Conservation (phyloP, 1,140 invertebrate genomes). For the Archegozetes longisetosus region DNA sequence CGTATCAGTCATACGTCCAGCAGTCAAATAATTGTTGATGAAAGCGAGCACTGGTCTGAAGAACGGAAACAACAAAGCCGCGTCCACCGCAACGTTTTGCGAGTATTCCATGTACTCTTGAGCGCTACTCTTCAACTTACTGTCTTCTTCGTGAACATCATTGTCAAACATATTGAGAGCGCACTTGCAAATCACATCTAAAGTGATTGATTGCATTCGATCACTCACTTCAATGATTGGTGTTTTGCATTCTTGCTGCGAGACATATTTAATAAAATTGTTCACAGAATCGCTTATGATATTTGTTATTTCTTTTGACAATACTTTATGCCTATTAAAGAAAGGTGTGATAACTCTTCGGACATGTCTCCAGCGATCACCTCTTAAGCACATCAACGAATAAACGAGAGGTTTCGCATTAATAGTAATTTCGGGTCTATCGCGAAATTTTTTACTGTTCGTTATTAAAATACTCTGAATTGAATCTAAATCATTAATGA, state of each 20-base stretch:
- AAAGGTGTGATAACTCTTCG: constrained; percentile 3
- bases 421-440: constrained; percentile 26
- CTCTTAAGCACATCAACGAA: constrained; percentile 25
- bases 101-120: constrained; percentile 30
- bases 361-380: constrained; percentile 13
- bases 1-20: constrained; percentile 26
- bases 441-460: constrained; percentile 11
- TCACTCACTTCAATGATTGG: not conserved
- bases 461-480: constrained; percentile 26
- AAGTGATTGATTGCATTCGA: constrained; percentile 10
- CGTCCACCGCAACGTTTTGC: constrained; percentile 23
- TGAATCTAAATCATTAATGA: constrained; percentile 27
- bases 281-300: not conserved
- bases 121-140: constrained; percentile 16
- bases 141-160: constrained; percentile 4
- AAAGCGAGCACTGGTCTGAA: constrained; percentile 23
- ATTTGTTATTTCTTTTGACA: not conserved
- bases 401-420: constrained; percentile 25
- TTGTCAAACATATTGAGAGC: constrained; percentile 8
- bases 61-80: constrained; percentile 27
- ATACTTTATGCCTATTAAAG: not conserved
- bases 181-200: constrained; percentile 7
- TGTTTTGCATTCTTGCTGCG: not conserved
- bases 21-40: constrained; percentile 24
- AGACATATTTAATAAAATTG: not conserved